Evolutionary conservation across 2,113 vertebrate genomes (phyloP), one percentile per base, ranked within the genome.

Genomic region (Entomyzon cyanotis): DNA sequence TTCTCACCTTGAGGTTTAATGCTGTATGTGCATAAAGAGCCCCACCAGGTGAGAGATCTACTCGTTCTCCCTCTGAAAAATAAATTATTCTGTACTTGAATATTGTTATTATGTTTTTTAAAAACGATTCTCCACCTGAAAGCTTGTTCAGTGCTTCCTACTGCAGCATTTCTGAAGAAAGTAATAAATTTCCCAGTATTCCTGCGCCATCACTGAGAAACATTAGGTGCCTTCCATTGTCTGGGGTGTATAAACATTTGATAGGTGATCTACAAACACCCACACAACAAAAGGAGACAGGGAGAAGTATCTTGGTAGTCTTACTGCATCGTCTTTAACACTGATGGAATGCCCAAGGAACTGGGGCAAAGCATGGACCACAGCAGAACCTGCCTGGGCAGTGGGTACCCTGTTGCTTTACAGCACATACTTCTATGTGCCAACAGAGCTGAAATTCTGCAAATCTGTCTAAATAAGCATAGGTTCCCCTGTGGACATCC

Each of bases 331-430:
- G 42, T 31, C 13, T 33, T 33, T 12, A 39, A 33, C 7, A 22
- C n/a, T 58, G 69, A 12, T 25, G 31, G 42, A 30, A 27, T 17
- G 22, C 13, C 2, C 23, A 37, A 16, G 71, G 60, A 53, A 42
- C 24, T 4, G 39, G 49, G 71, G 60, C 55, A 30, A 46, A 28
- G n/a, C 0, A 0, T 7, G 31, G 68, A 39, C 8, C 37, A 15
- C 55, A 59, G 63, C 41, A 50, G 52, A 56, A 24, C 56, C 50
- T 27, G 46, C 31, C n/a, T 42, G 71, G 47, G 50, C 71, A 59
- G 44, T 27, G 27, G 35, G 10, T 27, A 18, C 11, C 20, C 28
- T 39, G 37, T 2, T 46, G 21, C 59, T 35, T 60, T 56, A 33
- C 37, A 60, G 41, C 35, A 55, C 4, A 11, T 33, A 15, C 33